Percentiles rank a stretch among this genome's conserved stretches.
Conservation (phyloP, 2,888 invertebrate genomes). For the Tridacna gigas region DNA sequence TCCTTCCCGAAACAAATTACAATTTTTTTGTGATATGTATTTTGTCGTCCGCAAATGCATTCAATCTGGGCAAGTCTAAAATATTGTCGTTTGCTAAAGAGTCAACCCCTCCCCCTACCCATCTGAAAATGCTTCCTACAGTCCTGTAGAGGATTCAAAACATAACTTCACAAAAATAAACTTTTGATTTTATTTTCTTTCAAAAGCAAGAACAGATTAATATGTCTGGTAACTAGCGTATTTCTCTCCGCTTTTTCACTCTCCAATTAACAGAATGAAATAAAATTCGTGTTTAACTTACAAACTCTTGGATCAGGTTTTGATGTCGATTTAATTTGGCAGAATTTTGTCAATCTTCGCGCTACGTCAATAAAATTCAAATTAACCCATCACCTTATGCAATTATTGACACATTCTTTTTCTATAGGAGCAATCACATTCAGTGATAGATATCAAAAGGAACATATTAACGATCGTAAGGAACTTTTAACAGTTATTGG, state of each 20-base stretch:
- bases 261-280: neutral
- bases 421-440: neutral
- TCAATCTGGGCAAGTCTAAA: no score
- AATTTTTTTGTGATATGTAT: no score
- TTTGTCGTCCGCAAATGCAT: no score
- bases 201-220: no score
- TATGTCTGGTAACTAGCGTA: neutral
- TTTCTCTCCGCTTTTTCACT: neutral
- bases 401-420: neutral
- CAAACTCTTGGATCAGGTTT: conserved; percentile 10
- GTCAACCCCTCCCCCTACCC: no score
- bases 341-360: conserved; percentile 16
- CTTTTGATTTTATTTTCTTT: no score
- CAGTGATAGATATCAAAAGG: neutral
- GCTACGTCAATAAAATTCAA: conserved; percentile 19
- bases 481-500: no score
- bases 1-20: no score
- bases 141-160: no score
- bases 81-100: no score
- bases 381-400: conserved; percentile 15
- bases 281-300: conserved; percentile 15
- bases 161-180: no score
- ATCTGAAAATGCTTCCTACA: no score
- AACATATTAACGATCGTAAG: neutral
- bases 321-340: conserved; percentile 26